Percentiles rank a stretch among this genome's conserved stretches.
Conservation (phyloP, 2,888 invertebrate species). For the Xiphydria camelus region DNA sequence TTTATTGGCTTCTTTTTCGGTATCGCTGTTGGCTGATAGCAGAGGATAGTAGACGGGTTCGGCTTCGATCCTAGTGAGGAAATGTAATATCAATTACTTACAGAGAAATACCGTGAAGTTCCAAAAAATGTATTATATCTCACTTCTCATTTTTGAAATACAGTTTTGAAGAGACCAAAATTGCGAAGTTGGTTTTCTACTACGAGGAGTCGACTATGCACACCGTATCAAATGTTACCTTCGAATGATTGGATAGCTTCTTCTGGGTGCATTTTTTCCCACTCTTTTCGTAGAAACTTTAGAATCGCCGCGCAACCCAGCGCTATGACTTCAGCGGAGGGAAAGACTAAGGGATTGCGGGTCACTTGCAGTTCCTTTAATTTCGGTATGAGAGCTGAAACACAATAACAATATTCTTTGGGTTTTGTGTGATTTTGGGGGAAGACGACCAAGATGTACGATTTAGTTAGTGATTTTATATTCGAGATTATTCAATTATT, state of each 20-base stretch:
- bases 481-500: slow-evolving; percentile 1
- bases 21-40: slow-evolving; percentile 28
- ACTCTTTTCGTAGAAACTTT: slow-evolving; percentile 52
- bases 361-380: slow-evolving; percentile 66
- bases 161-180: too few species aligned
- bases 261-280: slow-evolving; percentile 49
- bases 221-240: too few species aligned
- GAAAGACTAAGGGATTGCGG: slow-evolving; percentile 67
- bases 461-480: not conserved
- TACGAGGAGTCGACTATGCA: too few species aligned
- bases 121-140: too few species aligned
- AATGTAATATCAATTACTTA: slow-evolving; percentile 16
- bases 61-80: slow-evolving; percentile 21
- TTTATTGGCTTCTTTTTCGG: slow-evolving; percentile 14
- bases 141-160: too few species aligned
- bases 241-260: too few species aligned
- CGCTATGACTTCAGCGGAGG: slow-evolving; percentile 61
- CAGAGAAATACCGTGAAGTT: too few species aligned
- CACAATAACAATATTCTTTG: too few species aligned
- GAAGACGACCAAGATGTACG: too few species aligned
- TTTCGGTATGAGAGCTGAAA: slow-evolving; percentile 60
- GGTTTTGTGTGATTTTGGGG: too few species aligned
- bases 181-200: too few species aligned
- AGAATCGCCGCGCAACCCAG: slow-evolving; percentile 60
- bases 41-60: slow-evolving; percentile 36